Evolutionary conservation across 2,797 vertebrate genomes (phyloP).

Genomic region (Acipenser transmontanus): DNA sequence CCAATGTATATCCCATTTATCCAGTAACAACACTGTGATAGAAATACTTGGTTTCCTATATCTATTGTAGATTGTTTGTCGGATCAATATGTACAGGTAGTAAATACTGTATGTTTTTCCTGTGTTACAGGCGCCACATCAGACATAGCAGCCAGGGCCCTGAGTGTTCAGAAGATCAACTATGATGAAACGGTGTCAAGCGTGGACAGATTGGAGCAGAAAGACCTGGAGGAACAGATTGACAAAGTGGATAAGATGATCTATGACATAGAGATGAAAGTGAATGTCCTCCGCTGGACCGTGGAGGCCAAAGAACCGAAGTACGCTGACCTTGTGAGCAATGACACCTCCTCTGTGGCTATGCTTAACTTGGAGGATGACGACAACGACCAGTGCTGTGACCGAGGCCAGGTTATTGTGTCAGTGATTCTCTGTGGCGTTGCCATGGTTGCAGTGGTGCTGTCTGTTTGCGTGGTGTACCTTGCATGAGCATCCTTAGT

Average conservation of each 20-base stretch:
- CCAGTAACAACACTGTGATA: no score
- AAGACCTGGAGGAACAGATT: conserved; percentile 54
- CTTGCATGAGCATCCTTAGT: conserved; percentile 31
- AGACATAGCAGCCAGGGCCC: conserved; percentile 53
- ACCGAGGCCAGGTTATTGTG: conserved; percentile 30
- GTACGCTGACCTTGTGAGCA: conserved; percentile 50
- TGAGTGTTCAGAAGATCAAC: conserved; percentile 50
- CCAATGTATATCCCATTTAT: no score
- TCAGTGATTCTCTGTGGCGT: conserved; percentile 36
- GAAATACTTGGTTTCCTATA: no score
- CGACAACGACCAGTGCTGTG: conserved; percentile 21
- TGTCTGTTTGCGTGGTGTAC: conserved; percentile 46
- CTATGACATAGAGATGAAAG: conserved; percentile 61
- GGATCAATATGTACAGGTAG: no score
- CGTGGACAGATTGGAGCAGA: conserved; percentile 49
- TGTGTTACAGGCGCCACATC: conserved; percentile 42
- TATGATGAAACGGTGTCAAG: conserved; percentile 23
- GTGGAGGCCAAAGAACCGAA: conserved; percentile 46
- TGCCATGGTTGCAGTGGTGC: conserved; percentile 29
- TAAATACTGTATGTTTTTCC: not conserved
- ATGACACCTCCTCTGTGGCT: conserved; percentile 48
- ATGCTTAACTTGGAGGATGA: conserved; percentile 47
- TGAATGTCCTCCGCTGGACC: conserved; percentile 56
- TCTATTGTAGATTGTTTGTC: no score
- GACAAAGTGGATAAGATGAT: conserved; percentile 47